A percentile compares a stretch with the other conserved stretches of the same genome.
Evolutionary conservation across 2,797 vertebrate species (phyloP).

Genomic region (Taeniopygia guttata): DNA sequence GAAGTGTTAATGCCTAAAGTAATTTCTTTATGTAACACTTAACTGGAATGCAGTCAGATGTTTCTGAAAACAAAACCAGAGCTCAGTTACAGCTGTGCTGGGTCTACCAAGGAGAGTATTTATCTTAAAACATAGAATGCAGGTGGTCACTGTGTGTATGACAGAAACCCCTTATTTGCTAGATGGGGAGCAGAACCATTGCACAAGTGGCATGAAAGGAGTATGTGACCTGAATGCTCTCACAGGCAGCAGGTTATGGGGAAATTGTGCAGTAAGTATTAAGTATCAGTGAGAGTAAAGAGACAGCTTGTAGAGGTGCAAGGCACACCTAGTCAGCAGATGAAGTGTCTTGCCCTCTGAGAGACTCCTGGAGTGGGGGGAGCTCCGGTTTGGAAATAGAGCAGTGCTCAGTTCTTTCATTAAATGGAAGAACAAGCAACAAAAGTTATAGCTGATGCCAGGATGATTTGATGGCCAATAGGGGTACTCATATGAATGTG

Average conservation of each 20-base stretch:
- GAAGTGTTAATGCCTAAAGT: neutral
- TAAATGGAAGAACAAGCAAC: neutral
- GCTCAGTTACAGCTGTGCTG: neutral
- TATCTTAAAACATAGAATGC: neutral
- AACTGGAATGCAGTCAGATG: neutral
- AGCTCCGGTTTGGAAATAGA: neutral
- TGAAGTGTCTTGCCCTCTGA: neutral
- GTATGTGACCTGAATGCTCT: neutral
- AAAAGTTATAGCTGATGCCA: neutral
- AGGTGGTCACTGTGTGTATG: neutral
- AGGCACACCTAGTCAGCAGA: neutral
- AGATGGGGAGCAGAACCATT: neutral
- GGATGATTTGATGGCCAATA: neutral
- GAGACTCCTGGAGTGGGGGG: neutral
- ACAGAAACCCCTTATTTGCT: neutral
- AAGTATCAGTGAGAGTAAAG: neutral
- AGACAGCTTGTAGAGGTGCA: neutral
- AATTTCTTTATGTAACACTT: neutral
- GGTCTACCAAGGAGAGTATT: neutral
- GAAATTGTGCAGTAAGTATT: neutral
- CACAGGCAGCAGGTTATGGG: neutral
- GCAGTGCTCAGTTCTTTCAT: neutral
- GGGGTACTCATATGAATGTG: neutral
- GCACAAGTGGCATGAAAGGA: neutral
- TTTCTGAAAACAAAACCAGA: conserved; percentile 2